phyloP scores from a whole-genome alignment of 1,140 invertebrate species.

The Brachionus koreanus region DNA sequence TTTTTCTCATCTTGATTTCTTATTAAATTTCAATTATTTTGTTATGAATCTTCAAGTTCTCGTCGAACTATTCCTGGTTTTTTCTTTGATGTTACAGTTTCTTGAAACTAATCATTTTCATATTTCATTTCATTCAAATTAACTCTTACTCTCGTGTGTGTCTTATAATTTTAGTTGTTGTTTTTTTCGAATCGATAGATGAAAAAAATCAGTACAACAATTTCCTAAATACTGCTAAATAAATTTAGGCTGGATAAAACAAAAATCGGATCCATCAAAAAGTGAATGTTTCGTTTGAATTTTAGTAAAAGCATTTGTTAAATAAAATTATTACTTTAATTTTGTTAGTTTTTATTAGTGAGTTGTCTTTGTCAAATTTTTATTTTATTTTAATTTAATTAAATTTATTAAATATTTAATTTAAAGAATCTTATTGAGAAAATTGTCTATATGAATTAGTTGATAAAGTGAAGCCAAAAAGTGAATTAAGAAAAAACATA shows the following conservation, averaged over 20 bases:
- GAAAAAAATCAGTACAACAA: background rate
- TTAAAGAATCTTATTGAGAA: background rate
- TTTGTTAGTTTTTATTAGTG: too few species aligned
- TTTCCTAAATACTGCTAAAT: background rate
- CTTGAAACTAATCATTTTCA: background rate
- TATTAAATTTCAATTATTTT: conserved; percentile 38
- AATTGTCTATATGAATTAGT: too few species aligned
- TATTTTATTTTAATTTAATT: background rate
- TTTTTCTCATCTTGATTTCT: conserved; percentile 39
- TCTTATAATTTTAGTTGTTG: background rate
- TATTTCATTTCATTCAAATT: background rate
- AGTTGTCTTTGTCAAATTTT: background rate
- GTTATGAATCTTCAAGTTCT: background rate
- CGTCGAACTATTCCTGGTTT: background rate
- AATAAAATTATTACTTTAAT: too few species aligned
- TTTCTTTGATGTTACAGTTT: background rate
- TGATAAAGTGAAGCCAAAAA: background rate
- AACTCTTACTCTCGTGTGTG: background rate
- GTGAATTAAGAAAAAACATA: background rate
- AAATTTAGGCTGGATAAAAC: background rate
- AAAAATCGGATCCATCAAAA: background rate
- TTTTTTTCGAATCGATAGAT: background rate
- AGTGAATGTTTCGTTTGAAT: background rate
- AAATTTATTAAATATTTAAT: background rate
- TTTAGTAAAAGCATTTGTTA: too few species aligned